These are phyloP conservation scores for Listronotus oregonensis DNA, from an alignment of 1,140 invertebrate species.

Conservation along the genomic window DNA sequence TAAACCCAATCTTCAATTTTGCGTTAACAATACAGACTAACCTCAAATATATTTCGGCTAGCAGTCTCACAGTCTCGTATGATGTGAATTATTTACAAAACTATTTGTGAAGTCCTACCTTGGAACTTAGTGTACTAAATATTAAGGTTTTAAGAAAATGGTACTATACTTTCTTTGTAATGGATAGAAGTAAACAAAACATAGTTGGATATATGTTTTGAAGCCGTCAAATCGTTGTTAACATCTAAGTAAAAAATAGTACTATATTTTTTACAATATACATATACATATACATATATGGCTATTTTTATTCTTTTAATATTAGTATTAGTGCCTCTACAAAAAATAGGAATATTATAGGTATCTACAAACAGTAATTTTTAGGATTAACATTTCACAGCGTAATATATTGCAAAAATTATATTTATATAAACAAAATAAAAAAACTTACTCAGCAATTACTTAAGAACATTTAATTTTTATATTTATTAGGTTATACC, in stretches of 20 bases:
- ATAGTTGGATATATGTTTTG: background rate
- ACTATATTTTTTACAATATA: constrained; percentile 21
- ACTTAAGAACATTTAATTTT: too few species aligned
- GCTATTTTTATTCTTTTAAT: background rate
- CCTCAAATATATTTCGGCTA: background rate
- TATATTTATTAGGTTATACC: too few species aligned
- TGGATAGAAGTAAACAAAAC: too few species aligned
- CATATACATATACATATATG: constrained; percentile 15
- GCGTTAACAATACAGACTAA: background rate
- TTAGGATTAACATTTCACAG: constrained; percentile 7
- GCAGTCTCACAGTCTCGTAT: constrained; percentile 20
- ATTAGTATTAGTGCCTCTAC: constrained; percentile 10
- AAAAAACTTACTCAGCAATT: too few species aligned
- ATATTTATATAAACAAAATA: too few species aligned
- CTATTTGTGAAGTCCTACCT: background rate
- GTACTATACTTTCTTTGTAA: too few species aligned
- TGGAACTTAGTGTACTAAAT: background rate
- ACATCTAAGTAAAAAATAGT: constrained; percentile 23
- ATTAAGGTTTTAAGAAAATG: too few species aligned
- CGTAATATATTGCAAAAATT: background rate
- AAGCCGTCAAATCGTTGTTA: constrained; percentile 9
- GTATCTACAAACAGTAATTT: constrained; percentile 14
- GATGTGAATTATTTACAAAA: constrained; percentile 17
- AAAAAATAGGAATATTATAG: constrained; percentile 20
- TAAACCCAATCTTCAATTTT: too few species aligned